Evolutionary conservation across 1,140 invertebrate genomes (phyloP).

Genomic region (Andrena cerasifolii): DNA sequence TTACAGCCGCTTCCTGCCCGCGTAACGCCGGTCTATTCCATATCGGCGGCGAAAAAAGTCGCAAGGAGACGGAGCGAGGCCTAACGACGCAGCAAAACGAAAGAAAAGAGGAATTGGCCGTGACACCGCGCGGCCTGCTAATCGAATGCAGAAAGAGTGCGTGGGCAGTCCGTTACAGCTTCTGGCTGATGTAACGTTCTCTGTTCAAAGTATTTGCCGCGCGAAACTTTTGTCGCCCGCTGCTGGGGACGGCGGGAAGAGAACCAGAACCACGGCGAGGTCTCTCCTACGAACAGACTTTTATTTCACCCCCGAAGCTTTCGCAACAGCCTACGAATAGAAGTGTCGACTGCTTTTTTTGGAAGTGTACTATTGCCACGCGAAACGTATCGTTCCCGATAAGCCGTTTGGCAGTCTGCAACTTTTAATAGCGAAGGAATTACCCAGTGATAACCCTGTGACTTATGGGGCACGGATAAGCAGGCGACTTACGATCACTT

Average conservation of each 20-base stretch:
- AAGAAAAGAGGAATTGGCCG: not conserved
- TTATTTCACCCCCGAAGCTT: not conserved
- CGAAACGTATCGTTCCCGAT: slow-evolving; percentile 1
- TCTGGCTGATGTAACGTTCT: not conserved
- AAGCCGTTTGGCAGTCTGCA: slow-evolving; percentile 30
- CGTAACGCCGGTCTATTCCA: not conserved
- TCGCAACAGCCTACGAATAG: not conserved
- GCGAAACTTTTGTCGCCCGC: not conserved
- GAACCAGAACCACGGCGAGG: not conserved
- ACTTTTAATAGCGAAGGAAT: slow-evolving; percentile 24
- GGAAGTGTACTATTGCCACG: not conserved
- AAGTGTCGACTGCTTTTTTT: not conserved
- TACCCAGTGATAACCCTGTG: slow-evolving; percentile 45
- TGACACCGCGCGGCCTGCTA: slow-evolving; percentile 1
- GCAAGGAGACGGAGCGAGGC: not conserved
- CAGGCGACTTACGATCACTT: not conserved
- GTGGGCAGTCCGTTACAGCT: not conserved
- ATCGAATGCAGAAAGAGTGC: slow-evolving; percentile 28
- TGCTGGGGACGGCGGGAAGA: not conserved
- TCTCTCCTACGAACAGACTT: too few relatives aligned
- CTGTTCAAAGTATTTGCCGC: not conserved
- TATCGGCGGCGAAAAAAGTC: not conserved
- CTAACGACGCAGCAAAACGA: not conserved
- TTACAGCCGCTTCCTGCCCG: not conserved
- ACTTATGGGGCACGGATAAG: slow-evolving; percentile 42